phyloP scores from a whole-genome alignment of 2,797 vertebrate species.

The Heterohyrax brucei region DNA sequence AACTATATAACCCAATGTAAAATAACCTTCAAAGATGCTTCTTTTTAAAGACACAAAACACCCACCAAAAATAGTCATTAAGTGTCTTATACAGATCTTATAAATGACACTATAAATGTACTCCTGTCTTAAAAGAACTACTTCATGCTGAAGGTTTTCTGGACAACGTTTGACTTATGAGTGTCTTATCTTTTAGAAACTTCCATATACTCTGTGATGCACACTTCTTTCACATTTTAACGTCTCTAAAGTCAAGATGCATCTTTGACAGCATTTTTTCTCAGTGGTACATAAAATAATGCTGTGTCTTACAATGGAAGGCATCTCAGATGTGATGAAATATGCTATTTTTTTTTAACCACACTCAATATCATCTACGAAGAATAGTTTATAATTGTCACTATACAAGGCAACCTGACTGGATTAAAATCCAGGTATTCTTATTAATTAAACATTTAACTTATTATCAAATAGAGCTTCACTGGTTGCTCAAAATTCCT shows the following conservation, averaged over 20 bases:
- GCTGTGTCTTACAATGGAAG: conserved; percentile 70
- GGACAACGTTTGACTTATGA: conserved; percentile 73
- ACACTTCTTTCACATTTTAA: conserved; percentile 69
- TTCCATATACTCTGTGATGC: conserved; percentile 76
- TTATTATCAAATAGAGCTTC: conserved; percentile 70
- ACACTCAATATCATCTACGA: conserved; percentile 73
- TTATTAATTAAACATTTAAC: conserved; percentile 70
- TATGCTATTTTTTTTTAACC: conserved; percentile 80
- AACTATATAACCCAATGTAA: conserved; percentile 83
- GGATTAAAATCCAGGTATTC: conserved; percentile 71
- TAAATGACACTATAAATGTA: conserved; percentile 81
- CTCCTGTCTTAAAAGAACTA: conserved; percentile 80
- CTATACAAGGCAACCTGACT: conserved; percentile 71
- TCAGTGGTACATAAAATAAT: conserved; percentile 71
- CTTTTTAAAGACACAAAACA: conserved; percentile 85
- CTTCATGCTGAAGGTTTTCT: conserved; percentile 77
- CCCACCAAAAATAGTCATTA: conserved; percentile 85
- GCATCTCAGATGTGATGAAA: conserved; percentile 81
- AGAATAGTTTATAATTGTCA: conserved; percentile 74
- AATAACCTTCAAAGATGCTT: conserved; percentile 82
- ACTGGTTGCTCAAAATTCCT: conserved; percentile 63
- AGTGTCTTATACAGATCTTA: conserved; percentile 74
- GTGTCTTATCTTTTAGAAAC: conserved; percentile 68
- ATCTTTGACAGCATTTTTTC: conserved; percentile 74
- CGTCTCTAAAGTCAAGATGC: conserved; percentile 76